Base-by-base conservation (phyloP, 64 coral and sea anemone species). In the Stichodactyla helianthus region DNA sequence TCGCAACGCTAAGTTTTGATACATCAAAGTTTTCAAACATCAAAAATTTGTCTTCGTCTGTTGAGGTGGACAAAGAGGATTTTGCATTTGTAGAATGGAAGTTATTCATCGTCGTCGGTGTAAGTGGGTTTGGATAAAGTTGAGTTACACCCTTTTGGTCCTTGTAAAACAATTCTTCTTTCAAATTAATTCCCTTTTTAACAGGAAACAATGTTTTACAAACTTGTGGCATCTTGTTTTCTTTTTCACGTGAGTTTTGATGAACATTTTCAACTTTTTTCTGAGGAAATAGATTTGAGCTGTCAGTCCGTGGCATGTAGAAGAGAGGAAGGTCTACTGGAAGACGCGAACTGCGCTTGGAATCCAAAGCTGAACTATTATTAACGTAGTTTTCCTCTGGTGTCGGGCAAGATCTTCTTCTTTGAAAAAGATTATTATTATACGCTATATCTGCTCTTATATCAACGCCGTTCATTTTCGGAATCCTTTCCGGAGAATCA, bases 311-410 rank as follows among this genome's bases (percentile, higher is more conserved):
- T 51, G 83, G 83, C 44, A 25, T 20, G 13, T 60, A 84, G 13
- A 84, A 84, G 10, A 84, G 56, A 17, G 83, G 83, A 14, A 84
- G n/a, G 17, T 63, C 55, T 2, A 84, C 16, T n/a, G 83, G 83
- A 59, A 84, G 83, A 20, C 55, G 52, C 18, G 23, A 19, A 52
- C 52, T 51, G 6, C 78, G 78, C 20, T 53, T 54, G 6, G 50
- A 81, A 81, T 81, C 6, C 10, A 25, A 27, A 1, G 7, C 9
- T 58, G 55, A 58, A 58, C 55, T 26, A 74, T 31, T 31, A 31
- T 35, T 35, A 9, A 74, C 8, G 10, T 9, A 74, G 12, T 74
- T 74, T n/a, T 74, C 23, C 6, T 68, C 7, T 11, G 20, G 22
- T 23, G 26, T 74, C 11, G 68, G 68, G 12, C 68, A 74, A 74